Evolutionary conservation across 2,888 invertebrate genomes (phyloP).

Genomic region (Tupiocoris notatus): DNA sequence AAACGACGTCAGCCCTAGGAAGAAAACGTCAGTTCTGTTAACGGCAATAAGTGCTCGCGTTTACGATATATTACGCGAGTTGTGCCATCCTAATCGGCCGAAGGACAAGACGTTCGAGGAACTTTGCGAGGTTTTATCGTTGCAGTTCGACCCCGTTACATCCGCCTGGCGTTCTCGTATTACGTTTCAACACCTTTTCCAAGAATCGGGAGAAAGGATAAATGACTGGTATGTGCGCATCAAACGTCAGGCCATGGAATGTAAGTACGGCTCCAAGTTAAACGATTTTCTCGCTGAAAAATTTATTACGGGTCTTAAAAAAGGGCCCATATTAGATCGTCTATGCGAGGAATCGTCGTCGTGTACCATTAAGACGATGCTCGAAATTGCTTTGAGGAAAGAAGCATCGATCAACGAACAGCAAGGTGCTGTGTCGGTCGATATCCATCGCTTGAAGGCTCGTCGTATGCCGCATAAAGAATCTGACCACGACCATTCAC

Average conservation of each 20-base stretch:
- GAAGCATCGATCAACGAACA: not conserved
- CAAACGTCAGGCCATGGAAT: slow-evolving; percentile 8
- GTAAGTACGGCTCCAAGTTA: slow-evolving; percentile 1
- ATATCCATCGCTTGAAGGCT: not conserved
- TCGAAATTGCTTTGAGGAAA: slow-evolving; percentile 9
- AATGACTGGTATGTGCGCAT: not conserved
- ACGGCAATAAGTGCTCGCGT: not conserved
- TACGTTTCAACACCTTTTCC: not conserved
- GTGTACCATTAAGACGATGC: not conserved
- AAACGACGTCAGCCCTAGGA: not conserved
- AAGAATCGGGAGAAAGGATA: not conserved
- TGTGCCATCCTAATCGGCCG: slow-evolving; percentile 5
- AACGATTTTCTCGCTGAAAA: not conserved
- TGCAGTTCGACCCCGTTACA: not conserved
- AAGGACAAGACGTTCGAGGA: not conserved
- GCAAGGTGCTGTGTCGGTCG: not conserved
- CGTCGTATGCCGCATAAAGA: not conserved
- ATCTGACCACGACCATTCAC: no score
- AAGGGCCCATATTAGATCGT: not conserved
- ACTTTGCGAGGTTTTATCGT: not conserved
- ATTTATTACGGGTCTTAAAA: slow-evolving; percentile 10
- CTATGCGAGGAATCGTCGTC: not conserved
- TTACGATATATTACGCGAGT: slow-evolving; percentile 6
- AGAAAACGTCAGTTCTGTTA: not conserved
- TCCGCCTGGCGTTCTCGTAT: slow-evolving; percentile 6